Base-by-base conservation (phyloP, 2,113 vertebrate species). In the Epinephelus cyanopodus region DNA sequence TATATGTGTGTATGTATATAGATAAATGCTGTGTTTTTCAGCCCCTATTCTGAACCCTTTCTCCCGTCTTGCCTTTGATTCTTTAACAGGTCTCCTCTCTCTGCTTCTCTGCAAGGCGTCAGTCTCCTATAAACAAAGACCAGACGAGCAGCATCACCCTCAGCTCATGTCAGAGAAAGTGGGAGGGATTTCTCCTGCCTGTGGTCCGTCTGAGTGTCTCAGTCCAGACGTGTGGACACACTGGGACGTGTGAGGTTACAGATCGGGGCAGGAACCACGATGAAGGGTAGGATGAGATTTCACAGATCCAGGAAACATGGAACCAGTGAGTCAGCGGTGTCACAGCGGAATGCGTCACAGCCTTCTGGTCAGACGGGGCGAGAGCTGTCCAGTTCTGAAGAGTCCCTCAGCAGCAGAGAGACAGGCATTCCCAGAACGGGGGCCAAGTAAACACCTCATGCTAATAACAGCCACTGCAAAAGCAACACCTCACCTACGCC, bases 331-430 rank as follows among this genome's bases (percentile, higher is more conserved):
- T 92, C 92, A 92, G n/a, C 6, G 68, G 79, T 69, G 84, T 90
- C 68, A 74, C 62, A 78, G 79, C 58, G 6, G 63, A 75, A 74
- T 92, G 92, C 75, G 82, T 94, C 93, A 92, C 63, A 37, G 88
- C 90, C 87, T 92, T 89, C 89, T 92, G 87, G 89, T 87, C 87
- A 88, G 83, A 89, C 42, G 10, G 74, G 71, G 70, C 61, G 39
- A 86, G 84, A 83, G 84, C 82, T 64, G 65, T 62, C 71, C 78
- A 27, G 33, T 81, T 88, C 80, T 85, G 76, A 83, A 86, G 79
- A 80, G 63, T 74, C 80, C 74, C 68, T 61, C 12, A 4, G 33
- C 58, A 48, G 74, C 70, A 13, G 74, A 64, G 63, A 67, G 45
- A 82, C 33, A 37, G 85, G 85, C 83, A 37, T 89, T 82, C 85